Base-by-base conservation (phyloP, 2,797 vertebrate genomes). In the Mormyrus hasselquistii region DNA sequence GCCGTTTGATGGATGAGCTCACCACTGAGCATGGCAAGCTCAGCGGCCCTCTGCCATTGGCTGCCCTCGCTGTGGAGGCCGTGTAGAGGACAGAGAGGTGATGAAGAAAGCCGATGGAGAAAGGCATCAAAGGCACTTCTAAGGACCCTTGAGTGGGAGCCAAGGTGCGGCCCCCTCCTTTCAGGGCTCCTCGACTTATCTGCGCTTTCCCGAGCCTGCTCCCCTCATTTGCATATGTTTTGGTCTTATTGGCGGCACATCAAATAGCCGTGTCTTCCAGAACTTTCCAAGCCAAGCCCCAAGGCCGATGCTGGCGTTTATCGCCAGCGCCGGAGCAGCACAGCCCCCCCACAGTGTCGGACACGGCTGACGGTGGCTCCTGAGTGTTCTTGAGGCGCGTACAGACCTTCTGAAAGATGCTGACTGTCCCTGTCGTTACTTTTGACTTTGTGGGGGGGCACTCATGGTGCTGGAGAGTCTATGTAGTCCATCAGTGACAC, bases 201-300 rank as follows among this genome's bases (percentile, higher is more conserved):
- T 69, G 93, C 92, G 92, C 93, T 92, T 94, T 92, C 92, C 93
- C 92, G 47, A 19, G 82, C 90, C 92, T 94, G 93, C 94, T 90
- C 92, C 94, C 93, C 92, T 93, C 94, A 93, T 94, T 94, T 95
- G 92, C 94, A 95, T 95, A 95, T 95, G 94, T 93, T 95, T 91
- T 94, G 94, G 93, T 95, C 91, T 94, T 93, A 94, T 94, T 93
- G 94, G 73, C 94, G 93, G 91, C 19, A 82, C 65, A 38, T 91
- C 91, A 94, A 95, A 94, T 90, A 22, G 44, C 57, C 29, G 92
- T 92, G 92, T 93, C 93, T 93, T 92, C 94, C 93, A 94, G 93
- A 93, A 94, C 93, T 92, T 91, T 93, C 88, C 52, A 92, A 91
- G 91, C 94, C 91, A 92, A 93, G 93, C 93, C 92, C 92, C 91